Evolutionary conservation across 2,888 invertebrate genomes (phyloP).

Genomic region (Drosophila mercatorum): DNA sequence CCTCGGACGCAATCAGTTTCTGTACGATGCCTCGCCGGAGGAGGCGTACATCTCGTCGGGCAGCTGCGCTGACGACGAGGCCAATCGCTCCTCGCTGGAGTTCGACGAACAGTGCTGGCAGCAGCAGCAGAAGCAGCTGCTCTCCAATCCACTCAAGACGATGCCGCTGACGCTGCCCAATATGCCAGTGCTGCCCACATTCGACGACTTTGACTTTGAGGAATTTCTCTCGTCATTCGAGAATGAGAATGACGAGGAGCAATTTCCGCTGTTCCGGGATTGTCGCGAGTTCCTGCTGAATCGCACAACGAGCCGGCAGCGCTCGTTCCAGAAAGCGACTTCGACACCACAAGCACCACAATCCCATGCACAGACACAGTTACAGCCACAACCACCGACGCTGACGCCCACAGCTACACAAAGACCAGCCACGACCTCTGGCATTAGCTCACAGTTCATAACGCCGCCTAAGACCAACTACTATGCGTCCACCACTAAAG

Average conservation of each 20-base stretch:
- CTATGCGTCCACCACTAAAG: constrained; percentile 51
- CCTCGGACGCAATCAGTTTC: constrained; percentile 84
- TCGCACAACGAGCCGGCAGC: constrained; percentile 81
- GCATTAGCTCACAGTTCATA: constrained; percentile 37
- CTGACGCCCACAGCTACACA: constrained; percentile 36
- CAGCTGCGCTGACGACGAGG: constrained; percentile 81
- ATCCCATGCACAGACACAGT: constrained; percentile 10
- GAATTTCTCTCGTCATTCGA: constrained; percentile 89
- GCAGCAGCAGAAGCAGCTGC: constrained; percentile 62
- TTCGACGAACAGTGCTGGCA: constrained; percentile 74
- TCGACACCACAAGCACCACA: constrained; percentile 55
- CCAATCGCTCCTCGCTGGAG: constrained; percentile 78
- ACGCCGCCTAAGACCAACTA: constrained; percentile 26
- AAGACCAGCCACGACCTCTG: constrained; percentile 21
- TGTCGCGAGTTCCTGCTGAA: constrained; percentile 84
- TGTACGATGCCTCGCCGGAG: constrained; percentile 84
- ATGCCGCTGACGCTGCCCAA: constrained; percentile 50
- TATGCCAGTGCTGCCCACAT: constrained; percentile 83
- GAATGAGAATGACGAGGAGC: constrained; percentile 86
- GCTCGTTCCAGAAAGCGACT: constrained; percentile 78
- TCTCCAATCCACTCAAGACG: constrained; percentile 80
- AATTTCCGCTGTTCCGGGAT: constrained; percentile 85
- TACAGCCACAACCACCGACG: constrained; percentile 30
- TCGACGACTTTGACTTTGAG: constrained; percentile 86
- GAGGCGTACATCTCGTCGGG: constrained; percentile 68